Conservation (phyloP, 2,797 vertebrate genomes). For the Urocyon cinereoargenteus region DNA sequence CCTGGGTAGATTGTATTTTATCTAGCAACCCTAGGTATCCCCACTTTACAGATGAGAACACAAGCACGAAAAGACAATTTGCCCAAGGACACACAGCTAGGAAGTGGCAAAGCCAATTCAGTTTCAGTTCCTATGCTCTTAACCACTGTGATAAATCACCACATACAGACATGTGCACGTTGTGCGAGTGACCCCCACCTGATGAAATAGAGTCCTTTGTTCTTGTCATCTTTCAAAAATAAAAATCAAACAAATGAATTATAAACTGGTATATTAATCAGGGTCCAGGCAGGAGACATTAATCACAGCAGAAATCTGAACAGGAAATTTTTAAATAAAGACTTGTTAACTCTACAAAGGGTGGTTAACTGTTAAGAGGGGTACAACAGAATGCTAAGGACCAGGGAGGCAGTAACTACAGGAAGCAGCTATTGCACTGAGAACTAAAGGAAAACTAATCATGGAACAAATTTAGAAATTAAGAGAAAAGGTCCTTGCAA, state of each 20-base stretch:
- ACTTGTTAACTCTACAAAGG: background rate
- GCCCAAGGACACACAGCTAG: background rate
- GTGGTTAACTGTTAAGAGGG: background rate
- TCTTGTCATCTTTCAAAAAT: constrained; percentile 8
- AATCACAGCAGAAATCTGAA: background rate
- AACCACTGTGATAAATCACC: background rate
- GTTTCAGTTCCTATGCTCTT: background rate
- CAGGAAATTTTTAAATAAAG: background rate
- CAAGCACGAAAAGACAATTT: background rate
- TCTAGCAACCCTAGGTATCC: background rate
- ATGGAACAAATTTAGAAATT: background rate
- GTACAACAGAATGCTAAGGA: background rate
- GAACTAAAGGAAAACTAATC: background rate
- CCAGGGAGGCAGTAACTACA: background rate
- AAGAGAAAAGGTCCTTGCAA: background rate
- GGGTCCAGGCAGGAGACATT: background rate
- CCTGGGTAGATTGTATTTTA: background rate
- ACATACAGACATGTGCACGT: background rate
- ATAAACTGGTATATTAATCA: background rate
- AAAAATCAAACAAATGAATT: background rate
- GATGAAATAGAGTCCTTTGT: background rate
- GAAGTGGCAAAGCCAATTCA: background rate
- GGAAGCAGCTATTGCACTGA: background rate
- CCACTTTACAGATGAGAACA: background rate
- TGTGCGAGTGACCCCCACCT: background rate